Evolutionary conservation across 1,140 invertebrate genomes (phyloP).

Genomic region (Ctenoplectra terminalis): DNA sequence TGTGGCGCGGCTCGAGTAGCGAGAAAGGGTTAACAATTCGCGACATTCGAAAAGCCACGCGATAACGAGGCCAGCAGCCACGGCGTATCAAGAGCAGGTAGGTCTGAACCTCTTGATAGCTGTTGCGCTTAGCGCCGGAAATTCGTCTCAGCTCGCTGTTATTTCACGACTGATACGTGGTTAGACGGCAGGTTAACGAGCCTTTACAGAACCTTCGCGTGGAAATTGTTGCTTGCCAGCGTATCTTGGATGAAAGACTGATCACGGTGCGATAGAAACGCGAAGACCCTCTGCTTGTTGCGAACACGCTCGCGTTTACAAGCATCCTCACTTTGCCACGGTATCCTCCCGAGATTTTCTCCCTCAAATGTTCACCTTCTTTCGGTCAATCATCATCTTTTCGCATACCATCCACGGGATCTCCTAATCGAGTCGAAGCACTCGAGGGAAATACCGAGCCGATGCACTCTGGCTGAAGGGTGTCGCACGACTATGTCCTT

Average conservation of each 20-base stretch:
- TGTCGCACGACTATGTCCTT: background rate
- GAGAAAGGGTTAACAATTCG: background rate
- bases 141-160: background rate
- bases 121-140: constrained; percentile 14
- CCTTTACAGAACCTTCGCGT: constrained; percentile 6
- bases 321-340: constrained; percentile 68
- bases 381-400: constrained; percentile 66
- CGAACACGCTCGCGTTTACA: constrained; percentile 61
- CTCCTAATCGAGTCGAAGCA: constrained; percentile 37
- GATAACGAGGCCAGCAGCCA: background rate
- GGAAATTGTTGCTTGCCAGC: constrained; percentile 46
- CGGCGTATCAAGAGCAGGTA: background rate
- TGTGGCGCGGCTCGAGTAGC: background rate
- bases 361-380: constrained; percentile 16
- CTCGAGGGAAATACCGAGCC: constrained; percentile 22
- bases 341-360: constrained; percentile 56
- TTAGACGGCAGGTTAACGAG: constrained; percentile 44
- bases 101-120: background rate
- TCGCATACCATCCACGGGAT: constrained; percentile 39
- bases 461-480: constrained; percentile 30
- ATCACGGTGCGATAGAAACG: constrained; percentile 53
- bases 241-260: constrained; percentile 1
- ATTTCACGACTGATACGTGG: constrained; percentile 19
- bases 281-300: constrained; percentile 24
- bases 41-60: background rate